Conservation (phyloP, 1,140 invertebrate species). For the Drosophila teissieri region DNA sequence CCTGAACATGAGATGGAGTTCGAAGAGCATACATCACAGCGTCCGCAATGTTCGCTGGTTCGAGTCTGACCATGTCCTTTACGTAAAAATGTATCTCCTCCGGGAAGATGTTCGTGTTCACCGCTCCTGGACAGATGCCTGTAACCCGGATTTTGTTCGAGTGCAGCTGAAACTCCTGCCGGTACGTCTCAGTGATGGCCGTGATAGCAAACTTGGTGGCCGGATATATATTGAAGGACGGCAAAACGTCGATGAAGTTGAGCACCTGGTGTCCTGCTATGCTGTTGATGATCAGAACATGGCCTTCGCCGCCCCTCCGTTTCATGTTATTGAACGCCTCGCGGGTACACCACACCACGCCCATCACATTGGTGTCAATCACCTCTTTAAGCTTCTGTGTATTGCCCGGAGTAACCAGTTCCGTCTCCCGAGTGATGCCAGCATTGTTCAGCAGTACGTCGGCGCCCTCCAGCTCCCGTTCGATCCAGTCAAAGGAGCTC, state of each 20-base stretch:
- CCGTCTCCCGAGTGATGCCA: conserved; percentile 86
- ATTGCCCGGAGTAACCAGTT: conserved; percentile 85
- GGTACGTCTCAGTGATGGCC: conserved; percentile 87
- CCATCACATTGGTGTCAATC: conserved; percentile 90
- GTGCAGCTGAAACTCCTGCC: conserved; percentile 86
- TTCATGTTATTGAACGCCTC: conserved; percentile 89
- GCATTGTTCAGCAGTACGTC: conserved; percentile 92
- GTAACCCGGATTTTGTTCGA: conserved; percentile 87
- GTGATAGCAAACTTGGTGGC: conserved; percentile 88
- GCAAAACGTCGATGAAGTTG: conserved; percentile 80
- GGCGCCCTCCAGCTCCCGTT: conserved; percentile 87
- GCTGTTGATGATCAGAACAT: conserved; percentile 86
- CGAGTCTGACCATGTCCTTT: conserved; percentile 67
- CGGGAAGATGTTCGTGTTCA: conserved; percentile 86
- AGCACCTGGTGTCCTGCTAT: conserved; percentile 82
- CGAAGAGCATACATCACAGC: conserved; percentile 87
- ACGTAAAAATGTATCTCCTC: conserved; percentile 72
- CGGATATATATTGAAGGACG: conserved; percentile 86
- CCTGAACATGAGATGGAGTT: conserved; percentile 87
- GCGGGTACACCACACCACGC: conserved; percentile 88
- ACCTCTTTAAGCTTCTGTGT: conserved; percentile 80
- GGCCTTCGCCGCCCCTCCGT: conserved; percentile 87
- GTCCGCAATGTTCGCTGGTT: conserved; percentile 86
- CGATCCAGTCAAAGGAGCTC: conserved; percentile 88
- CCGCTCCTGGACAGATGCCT: conserved; percentile 87